A percentile compares a stretch with the other conserved stretches of the same genome.
phyloP scores from a whole-genome alignment of 1,140 invertebrate genomes.

The Platyura marginata region DNA sequence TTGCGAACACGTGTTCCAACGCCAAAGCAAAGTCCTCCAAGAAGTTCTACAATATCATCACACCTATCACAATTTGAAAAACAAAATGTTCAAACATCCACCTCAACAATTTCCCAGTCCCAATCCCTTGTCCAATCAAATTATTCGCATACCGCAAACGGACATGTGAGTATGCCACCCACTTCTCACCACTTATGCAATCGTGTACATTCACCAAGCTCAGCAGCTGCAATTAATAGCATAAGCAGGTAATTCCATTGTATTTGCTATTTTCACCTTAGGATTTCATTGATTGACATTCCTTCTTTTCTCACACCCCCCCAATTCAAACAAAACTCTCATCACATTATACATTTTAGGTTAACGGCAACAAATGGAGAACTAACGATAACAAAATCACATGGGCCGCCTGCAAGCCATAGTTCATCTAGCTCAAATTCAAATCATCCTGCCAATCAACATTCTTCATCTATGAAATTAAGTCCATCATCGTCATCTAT shows the following conservation, averaged over 20 bases:
- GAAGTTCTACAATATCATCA: conserved; percentile 11
- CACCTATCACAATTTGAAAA: not conserved
- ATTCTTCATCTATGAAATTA: conserved; percentile 22
- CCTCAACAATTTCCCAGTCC: not conserved
- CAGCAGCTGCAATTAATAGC: conserved; percentile 23
- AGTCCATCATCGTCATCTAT: conserved; percentile 14
- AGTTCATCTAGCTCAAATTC: conserved; percentile 23
- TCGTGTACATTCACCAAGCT: not conserved
- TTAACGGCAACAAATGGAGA: conserved; percentile 55
- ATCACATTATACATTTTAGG: conserved; percentile 24
- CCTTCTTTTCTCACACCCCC: too few relatives aligned
- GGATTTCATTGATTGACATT: too few relatives aligned
- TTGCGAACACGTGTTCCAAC: conserved; percentile 10
- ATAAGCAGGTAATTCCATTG: conserved; percentile 31
- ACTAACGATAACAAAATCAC: conserved; percentile 57
- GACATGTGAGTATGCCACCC: not conserved
- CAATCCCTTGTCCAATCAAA: not conserved
- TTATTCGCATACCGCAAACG: not conserved
- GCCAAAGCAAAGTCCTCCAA: conserved; percentile 22
- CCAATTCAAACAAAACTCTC: too few relatives aligned
- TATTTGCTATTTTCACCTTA: too few relatives aligned
- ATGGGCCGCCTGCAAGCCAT: conserved; percentile 30
- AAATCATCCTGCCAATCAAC: conserved; percentile 10
- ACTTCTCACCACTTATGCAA: not conserved
- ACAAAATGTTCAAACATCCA: too few relatives aligned